A percentile compares a stretch with the other conserved stretches of the same genome.
Evolutionary conservation across 2,888 invertebrate genomes (phyloP).

Genomic region (Nomada ruficornis): DNA sequence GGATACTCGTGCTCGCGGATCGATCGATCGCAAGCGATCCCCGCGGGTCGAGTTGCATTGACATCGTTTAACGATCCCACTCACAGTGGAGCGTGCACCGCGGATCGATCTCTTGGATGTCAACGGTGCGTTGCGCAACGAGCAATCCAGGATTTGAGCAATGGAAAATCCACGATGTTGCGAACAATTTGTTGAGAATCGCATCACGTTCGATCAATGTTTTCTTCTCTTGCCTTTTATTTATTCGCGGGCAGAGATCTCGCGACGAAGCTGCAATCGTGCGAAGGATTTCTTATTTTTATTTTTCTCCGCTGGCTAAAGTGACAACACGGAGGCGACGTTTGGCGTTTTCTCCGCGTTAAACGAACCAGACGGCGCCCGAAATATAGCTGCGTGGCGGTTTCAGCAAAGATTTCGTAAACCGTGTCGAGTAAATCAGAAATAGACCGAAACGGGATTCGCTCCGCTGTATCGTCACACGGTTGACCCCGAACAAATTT

Average conservation of each 20-base stretch:
- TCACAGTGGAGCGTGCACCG: background rate
- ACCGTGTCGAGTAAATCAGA: constrained; percentile 50
- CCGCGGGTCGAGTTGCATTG: constrained; percentile 48
- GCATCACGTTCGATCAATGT: no score
- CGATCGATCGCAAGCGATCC: constrained; percentile 34
- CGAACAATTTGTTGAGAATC: no score
- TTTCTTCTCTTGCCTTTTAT: no score
- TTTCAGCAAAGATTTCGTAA: constrained; percentile 46
- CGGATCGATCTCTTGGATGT: background rate
- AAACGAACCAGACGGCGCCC: constrained; percentile 24
- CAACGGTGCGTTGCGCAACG: constrained; percentile 15
- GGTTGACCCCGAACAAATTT: constrained; percentile 31
- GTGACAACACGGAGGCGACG: background rate
- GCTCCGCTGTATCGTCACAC: constrained; percentile 8
- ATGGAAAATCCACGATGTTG: background rate
- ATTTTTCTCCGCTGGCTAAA: background rate
- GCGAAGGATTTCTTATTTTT: background rate
- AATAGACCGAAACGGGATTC: constrained; percentile 46
- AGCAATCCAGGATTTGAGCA: background rate
- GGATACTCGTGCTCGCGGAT: background rate
- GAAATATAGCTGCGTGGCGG: constrained; percentile 36
- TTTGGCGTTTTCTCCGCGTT: constrained; percentile 9
- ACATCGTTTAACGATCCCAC: constrained; percentile 39
- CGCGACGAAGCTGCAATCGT: background rate
- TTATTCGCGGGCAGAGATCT: background rate